Evolutionary conservation across 2,888 invertebrate genomes (phyloP).

Genomic region (Athalia cordata): DNA sequence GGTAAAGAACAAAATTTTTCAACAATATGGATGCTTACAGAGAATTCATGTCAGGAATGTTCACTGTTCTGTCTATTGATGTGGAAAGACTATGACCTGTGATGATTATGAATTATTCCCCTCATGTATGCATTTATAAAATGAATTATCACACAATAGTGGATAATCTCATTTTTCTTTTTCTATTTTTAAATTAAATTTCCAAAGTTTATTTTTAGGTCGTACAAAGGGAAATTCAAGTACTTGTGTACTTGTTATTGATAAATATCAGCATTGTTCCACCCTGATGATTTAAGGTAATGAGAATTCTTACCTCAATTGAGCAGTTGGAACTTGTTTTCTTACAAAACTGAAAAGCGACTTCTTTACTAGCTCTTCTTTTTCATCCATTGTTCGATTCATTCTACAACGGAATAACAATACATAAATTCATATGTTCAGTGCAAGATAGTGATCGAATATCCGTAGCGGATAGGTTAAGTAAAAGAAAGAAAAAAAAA

Average conservation of each 20-base stretch:
- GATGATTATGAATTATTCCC: no score
- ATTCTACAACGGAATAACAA: conserved; percentile 60
- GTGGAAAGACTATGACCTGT: no score
- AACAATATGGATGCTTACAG: no score
- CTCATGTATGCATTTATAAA: no score
- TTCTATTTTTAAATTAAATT: neutral
- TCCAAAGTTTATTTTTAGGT: no score
- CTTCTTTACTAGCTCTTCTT: conserved; percentile 86
- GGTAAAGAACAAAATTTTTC: no score
- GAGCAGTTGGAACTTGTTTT: conserved; percentile 86
- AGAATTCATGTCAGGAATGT: no score
- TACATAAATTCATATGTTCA: neutral
- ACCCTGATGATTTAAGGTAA: neutral
- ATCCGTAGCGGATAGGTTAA: conserved; percentile 30
- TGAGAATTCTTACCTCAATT: conserved; percentile 76
- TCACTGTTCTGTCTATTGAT: no score
- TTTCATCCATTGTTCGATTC: conserved; percentile 77
- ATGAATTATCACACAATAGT: no score
- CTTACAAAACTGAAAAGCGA: conserved; percentile 89
- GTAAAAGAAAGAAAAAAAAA: conserved; percentile 14
- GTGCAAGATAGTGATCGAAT: neutral
- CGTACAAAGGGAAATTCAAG: no score
- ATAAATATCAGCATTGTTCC: no score
- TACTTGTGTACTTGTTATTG: no score
- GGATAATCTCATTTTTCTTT: neutral